Evolutionary conservation across 2,113 vertebrate genomes (phyloP), one percentile per base, ranked within the genome.

Genomic region (Pterophyllum scalare): DNA sequence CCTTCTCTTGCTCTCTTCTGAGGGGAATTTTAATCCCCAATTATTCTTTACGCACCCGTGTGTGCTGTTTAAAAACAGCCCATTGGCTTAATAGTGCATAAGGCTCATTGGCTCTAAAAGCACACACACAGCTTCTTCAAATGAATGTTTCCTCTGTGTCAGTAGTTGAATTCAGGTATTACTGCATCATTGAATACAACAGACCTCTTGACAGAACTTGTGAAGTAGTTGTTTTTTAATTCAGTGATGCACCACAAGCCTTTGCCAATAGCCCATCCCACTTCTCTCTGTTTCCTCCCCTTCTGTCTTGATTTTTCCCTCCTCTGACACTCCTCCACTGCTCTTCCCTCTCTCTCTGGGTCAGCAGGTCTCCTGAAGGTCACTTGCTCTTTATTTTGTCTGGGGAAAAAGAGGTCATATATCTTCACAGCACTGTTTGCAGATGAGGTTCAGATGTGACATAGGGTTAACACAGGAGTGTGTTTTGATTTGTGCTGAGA

Each of bases 141-240:
- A 59, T 28, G 12, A 52, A 35, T 19, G 11, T 14, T 82, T 82
- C 8, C 15, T 56, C 33, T 77, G 3, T 59, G 59, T 70, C 14
- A 0, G 2, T 19, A n/a, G 7, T 57, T 13, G 54, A 64, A 49
- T 19, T 52, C 7, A 38, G 28, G 17, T 11, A 58, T 24, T 7
- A 33, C 1, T 49, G 54, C 61, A 26, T 87, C 61, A 1, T 70
- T 24, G 14, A 28, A 35, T 43, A 40, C 62, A 20, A 20, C 79
- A 75, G 87, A 89, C 85, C 83, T 79, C 74, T 17, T 80, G 86
- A 84, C 83, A 87, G 80, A 74, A 62, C 56, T 79, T 38, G 70
- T 91, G 61, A 91, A 92, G 67, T 80, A 82, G 62, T 78, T 80
- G 76, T 77, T 89, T 89, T 90, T 91, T 92, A 91, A 95, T 92